phyloP scores from a whole-genome alignment of 2,797 vertebrate species.

The Eulemur rubriventer region DNA sequence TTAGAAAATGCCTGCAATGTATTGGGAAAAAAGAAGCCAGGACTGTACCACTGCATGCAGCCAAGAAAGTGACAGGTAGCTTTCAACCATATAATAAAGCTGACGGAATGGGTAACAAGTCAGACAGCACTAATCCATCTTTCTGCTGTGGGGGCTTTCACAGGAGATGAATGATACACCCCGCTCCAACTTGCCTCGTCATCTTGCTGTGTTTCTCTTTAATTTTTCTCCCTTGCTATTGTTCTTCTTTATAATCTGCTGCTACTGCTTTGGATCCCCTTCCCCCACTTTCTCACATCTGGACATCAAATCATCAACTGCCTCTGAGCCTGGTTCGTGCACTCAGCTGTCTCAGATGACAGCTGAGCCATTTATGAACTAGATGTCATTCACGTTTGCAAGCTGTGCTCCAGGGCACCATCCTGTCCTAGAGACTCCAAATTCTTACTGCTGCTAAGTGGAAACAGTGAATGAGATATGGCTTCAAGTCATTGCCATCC shows the following conservation, averaged over 20 bases:
- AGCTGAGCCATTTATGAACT: not conserved
- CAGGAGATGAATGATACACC: conserved; percentile 68
- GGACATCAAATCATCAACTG: not conserved
- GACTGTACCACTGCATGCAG: conserved; percentile 1
- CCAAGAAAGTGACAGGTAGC: conserved; percentile 69
- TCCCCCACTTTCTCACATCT: not conserved
- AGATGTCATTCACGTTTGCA: not conserved
- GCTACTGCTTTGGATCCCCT: not conserved
- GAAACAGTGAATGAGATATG: conserved; percentile 60
- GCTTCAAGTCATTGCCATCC: conserved; percentile 72
- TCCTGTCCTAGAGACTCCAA: not conserved
- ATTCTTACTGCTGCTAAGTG: not conserved
- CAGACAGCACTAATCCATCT: conserved; percentile 71
- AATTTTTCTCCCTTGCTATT: not conserved
- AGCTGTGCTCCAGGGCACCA: conserved; percentile 16
- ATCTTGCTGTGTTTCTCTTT: conserved; percentile 55
- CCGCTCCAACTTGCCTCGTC: conserved; percentile 37
- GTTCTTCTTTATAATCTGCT: conserved; percentile 43
- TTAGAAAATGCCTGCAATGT: conserved; percentile 47
- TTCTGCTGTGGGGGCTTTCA: conserved; percentile 67
- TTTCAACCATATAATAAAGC: conserved; percentile 62
- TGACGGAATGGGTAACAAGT: conserved; percentile 68
- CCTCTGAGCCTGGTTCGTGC: not conserved
- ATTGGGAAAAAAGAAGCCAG: conserved; percentile 39
- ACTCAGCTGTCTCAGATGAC: not conserved